Evolutionary conservation across 2,888 invertebrate genomes (phyloP).

Genomic region (Drosophila pegasa): DNA sequence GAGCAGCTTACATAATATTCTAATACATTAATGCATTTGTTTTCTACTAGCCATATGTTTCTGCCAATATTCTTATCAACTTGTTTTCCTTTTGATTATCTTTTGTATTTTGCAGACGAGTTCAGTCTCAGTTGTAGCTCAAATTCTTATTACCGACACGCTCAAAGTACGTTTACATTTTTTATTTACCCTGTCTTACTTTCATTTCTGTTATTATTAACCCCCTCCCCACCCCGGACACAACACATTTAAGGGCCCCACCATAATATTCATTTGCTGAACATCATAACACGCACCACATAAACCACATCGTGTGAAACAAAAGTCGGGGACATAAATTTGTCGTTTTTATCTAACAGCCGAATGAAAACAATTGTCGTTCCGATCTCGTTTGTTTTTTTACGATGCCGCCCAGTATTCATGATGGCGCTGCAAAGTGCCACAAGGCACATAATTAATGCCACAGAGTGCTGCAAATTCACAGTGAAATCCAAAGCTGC

Average conservation of each 20-base stretch:
- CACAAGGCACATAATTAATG: slow-evolving; percentile 55
- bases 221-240: slow-evolving; percentile 8
- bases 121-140: slow-evolving; percentile 76
- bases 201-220: slow-evolving; percentile 16
- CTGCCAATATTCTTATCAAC: slow-evolving; percentile 29
- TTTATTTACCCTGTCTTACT: slow-evolving; percentile 22
- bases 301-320: slow-evolving; percentile 26
- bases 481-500: slow-evolving; percentile 33
- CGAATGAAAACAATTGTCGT: slow-evolving; percentile 46
- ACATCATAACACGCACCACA: slow-evolving; percentile 31
- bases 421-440: slow-evolving; percentile 31
- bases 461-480: slow-evolving; percentile 43
- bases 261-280: slow-evolving; percentile 45
- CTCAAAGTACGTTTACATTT: slow-evolving; percentile 71
- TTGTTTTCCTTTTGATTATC: slow-evolving; percentile 38
- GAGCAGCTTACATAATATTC: slow-evolving; percentile 1
- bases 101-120: slow-evolving; percentile 66
- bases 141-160: slow-evolving; percentile 74
- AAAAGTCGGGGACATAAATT: slow-evolving; percentile 37
- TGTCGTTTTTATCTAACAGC: slow-evolving; percentile 59
- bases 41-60: slow-evolving; percentile 29
- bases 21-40: slow-evolving; percentile 33
- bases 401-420: slow-evolving; percentile 40
- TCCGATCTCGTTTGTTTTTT: slow-evolving; percentile 33
- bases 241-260: slow-evolving; percentile 17